A percentile compares a stretch with the other conserved stretches of the same genome.
Conservation (phyloP, 2,113 vertebrate genomes). For the Bothrops jararaca region DNA sequence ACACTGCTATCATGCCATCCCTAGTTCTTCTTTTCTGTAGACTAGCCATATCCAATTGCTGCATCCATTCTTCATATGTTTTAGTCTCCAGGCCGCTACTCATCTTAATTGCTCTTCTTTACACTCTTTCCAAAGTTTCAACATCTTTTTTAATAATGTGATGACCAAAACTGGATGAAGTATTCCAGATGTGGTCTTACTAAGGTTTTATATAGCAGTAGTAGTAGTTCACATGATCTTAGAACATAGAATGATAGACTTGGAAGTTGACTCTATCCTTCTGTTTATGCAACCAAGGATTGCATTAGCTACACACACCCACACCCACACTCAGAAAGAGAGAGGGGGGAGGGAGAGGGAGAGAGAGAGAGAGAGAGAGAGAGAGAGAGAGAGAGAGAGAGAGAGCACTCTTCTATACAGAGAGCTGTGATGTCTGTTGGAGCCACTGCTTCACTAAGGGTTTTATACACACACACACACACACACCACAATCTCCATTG, state of each 20-base stretch:
- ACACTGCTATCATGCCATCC: background rate
- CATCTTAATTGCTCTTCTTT: background rate
- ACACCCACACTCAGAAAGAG: no score
- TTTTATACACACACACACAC: no score
- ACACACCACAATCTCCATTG: background rate
- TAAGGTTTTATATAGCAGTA: background rate
- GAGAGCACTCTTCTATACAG: background rate
- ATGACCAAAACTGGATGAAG: background rate
- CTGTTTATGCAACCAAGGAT: background rate
- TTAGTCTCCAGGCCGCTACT: background rate
- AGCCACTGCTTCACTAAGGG: background rate
- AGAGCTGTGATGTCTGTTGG: background rate
- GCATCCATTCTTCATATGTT: background rate
- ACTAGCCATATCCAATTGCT: background rate
- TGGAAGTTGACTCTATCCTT: background rate
- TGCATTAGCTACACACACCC: background rate
- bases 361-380: no score
- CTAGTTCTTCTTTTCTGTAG: background rate
- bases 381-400: no score
- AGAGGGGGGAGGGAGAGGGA: no score
- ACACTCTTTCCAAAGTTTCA: background rate
- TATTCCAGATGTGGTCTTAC: background rate
- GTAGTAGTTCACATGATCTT: background rate
- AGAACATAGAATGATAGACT: background rate
- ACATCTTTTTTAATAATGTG: background rate